Evolutionary conservation across 2,113 vertebrate species (phyloP).

Genomic region (Euleptes europaea): DNA sequence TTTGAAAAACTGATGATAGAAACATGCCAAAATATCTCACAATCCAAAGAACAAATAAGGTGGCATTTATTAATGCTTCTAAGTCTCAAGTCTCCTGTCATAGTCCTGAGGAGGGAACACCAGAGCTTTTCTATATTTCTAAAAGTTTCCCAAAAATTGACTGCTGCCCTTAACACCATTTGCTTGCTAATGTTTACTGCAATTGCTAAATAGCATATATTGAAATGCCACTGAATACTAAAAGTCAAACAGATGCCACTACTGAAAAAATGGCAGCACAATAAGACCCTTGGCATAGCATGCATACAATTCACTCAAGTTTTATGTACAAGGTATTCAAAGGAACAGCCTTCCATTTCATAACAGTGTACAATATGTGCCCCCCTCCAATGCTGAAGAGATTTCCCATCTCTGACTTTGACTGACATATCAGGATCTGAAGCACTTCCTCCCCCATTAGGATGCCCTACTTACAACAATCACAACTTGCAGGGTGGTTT

Average conservation of each 20-base stretch:
- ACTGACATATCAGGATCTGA: background rate
- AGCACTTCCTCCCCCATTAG: background rate
- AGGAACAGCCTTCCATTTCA: background rate
- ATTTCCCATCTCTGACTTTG: background rate
- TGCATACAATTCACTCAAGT: background rate
- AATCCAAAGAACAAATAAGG: background rate
- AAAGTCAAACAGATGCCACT: background rate
- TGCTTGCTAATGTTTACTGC: background rate
- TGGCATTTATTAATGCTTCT: background rate
- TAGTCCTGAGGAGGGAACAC: background rate
- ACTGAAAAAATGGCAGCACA: background rate
- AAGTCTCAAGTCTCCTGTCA: background rate
- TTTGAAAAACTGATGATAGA: background rate
- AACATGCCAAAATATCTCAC: too few species aligned
- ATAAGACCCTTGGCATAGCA: background rate
- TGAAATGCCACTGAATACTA: background rate
- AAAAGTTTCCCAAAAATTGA: background rate
- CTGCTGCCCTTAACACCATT: background rate
- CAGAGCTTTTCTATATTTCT: background rate
- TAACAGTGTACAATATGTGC: background rate
- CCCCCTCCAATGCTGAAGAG: background rate
- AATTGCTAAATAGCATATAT: background rate
- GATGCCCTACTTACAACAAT: constrained; percentile 86
- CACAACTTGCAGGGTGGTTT: constrained; percentile 86
- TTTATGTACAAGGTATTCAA: background rate